phyloP scores from a whole-genome alignment of 2,888 invertebrate genomes.

The Hydropsyche betteni region DNA sequence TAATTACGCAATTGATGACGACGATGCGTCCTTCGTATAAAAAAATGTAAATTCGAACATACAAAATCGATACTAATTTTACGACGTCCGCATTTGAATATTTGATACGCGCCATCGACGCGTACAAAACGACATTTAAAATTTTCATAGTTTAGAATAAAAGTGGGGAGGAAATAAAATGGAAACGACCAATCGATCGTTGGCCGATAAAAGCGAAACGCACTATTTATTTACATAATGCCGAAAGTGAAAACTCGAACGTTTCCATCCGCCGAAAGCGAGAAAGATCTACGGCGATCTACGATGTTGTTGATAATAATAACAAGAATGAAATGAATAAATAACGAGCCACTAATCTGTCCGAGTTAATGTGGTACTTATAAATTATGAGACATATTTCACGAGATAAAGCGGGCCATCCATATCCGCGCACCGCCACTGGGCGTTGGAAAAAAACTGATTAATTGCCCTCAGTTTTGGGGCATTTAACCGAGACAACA shows the following conservation, averaged over 20 bases:
- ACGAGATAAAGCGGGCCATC: conserved; percentile 47
- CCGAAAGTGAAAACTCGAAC: conserved; percentile 7
- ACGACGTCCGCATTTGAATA: conserved; percentile 21
- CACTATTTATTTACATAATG: not conserved
- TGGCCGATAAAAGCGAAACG: conserved; percentile 2
- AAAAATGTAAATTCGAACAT: conserved; percentile 20
- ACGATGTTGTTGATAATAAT: too few relatives aligned
- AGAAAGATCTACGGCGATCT: too few relatives aligned
- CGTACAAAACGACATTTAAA: conserved; percentile 8
- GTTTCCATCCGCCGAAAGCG: not conserved
- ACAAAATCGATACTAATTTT: conserved; percentile 15
- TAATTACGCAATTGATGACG: too few relatives aligned
- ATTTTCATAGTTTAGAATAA: not conserved
- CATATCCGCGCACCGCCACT: conserved; percentile 11
- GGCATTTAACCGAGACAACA: conserved; percentile 51
- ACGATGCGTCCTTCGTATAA: too few relatives aligned
- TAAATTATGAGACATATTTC: conserved; percentile 50
- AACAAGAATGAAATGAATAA: conserved; percentile 1
- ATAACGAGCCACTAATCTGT: conserved; percentile 43
- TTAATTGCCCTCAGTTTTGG: conserved; percentile 48
- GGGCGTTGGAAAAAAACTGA: conserved; percentile 37
- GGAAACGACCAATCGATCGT: not conserved
- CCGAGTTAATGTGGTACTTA: conserved; percentile 45
- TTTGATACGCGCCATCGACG: conserved; percentile 13
- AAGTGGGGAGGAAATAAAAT: too few relatives aligned